Percentiles rank a stretch among this genome's conserved stretches.
These are phyloP conservation scores for Nephrotoma guestfalica DNA, from an alignment of 2,888 invertebrate species.

Conservation along the genomic window DNA sequence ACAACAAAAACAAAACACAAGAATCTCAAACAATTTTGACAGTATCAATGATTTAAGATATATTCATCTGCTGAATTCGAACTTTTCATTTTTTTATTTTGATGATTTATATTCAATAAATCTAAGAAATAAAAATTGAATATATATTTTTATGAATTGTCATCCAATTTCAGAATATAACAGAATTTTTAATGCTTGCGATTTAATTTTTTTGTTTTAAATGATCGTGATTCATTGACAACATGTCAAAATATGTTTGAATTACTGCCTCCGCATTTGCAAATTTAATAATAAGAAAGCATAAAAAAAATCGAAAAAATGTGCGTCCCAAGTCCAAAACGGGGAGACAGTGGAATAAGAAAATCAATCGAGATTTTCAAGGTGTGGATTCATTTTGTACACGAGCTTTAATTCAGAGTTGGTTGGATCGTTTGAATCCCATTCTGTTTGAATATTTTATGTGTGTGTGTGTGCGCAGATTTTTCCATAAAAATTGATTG, in stretches of 20 bases:
- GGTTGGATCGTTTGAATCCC: not conserved
- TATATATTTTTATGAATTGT: not conserved
- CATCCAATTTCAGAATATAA: not conserved
- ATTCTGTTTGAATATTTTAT: not conserved
- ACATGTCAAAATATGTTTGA: slow-evolving; percentile 4
- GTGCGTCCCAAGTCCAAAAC: not conserved
- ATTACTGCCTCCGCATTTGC: slow-evolving; percentile 3
- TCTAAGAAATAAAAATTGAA: not conserved
- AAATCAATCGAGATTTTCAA: not conserved
- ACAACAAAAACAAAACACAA: not conserved
- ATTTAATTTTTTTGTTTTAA: not conserved
- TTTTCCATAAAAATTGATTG: not conserved
- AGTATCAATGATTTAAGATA: not conserved
- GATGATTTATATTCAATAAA: not conserved
- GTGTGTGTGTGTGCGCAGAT: not conserved
- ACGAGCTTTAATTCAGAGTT: not conserved
- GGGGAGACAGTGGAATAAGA: not conserved
- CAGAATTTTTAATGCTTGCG: not conserved
- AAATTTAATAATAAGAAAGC: not conserved
- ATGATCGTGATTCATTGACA: slow-evolving; percentile 1
- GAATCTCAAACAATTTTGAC: not conserved
- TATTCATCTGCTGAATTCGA: not conserved
- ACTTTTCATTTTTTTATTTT: not conserved
- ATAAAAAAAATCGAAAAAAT: not conserved
- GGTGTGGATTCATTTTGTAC: not conserved